phyloP scores from a whole-genome alignment of 2,888 invertebrate species.

The Rhingia rostrata region DNA sequence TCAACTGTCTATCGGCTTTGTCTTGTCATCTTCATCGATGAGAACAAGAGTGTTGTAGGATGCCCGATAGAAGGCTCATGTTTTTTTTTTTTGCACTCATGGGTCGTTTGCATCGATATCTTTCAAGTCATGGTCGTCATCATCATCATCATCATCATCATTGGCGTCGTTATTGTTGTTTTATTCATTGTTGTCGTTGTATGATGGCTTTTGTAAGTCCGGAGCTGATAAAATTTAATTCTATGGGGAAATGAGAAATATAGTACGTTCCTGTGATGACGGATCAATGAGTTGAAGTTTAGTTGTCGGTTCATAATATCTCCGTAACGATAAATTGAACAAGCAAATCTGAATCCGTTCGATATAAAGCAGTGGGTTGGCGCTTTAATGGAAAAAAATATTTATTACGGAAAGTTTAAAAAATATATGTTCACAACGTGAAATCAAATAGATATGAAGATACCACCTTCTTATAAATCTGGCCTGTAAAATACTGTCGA shows the following conservation, averaged over 20 bases:
- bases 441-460: too few species aligned
- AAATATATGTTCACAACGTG: too few species aligned
- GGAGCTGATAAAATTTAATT: neutral
- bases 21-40: slow-evolving; percentile 6
- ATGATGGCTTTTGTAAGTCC: neutral
- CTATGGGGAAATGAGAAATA: neutral
- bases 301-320: neutral
- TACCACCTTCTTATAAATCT: too few species aligned
- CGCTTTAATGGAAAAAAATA: too few species aligned
- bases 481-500: too few species aligned
- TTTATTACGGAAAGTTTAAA: too few species aligned
- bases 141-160: slow-evolving; percentile 1
- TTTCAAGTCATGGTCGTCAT: neutral
- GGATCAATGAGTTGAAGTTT: neutral
- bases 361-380: too few species aligned
- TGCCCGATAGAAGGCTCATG: neutral
- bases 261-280: neutral
- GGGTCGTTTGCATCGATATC: neutral
- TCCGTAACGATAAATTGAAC: too few species aligned
- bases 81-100: neutral
- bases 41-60: neutral
- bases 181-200: neutral
- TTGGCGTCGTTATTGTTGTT: neutral
- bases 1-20: slow-evolving; percentile 9
- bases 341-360: too few species aligned